A percentile compares a stretch with the other conserved stretches of the same genome.
These are phyloP conservation scores for Setophaga kirtlandii DNA, from an alignment of 2,113 vertebrate genomes.

Conservation along the genomic window DNA sequence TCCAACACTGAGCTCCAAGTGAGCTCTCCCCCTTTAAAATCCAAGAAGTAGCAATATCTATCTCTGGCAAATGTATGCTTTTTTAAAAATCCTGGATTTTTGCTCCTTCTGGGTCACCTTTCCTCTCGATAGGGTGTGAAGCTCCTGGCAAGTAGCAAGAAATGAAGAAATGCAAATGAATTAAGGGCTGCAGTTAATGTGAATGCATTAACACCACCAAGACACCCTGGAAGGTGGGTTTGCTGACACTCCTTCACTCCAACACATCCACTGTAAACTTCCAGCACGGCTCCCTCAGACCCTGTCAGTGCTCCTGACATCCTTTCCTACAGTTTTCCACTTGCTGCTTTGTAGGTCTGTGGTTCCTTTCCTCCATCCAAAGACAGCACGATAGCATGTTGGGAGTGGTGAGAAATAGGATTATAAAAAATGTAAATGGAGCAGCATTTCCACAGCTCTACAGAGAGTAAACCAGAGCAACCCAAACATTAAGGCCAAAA, in stretches of 20 bases:
- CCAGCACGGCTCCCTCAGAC: conserved; percentile 37
- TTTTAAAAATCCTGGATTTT: background rate
- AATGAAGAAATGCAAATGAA: conserved; percentile 7
- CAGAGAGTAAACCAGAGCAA: background rate
- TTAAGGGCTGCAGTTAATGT: conserved; percentile 1
- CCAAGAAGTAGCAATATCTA: background rate
- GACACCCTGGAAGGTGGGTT: background rate
- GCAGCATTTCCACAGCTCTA: conserved; percentile 12
- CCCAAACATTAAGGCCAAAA: background rate
- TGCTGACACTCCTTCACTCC: conserved; percentile 2
- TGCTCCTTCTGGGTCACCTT: conserved; percentile 6
- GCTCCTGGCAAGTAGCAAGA: background rate
- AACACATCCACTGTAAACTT: background rate
- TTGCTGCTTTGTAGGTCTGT: conserved; percentile 26
- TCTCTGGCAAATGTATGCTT: background rate
- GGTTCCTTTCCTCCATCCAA: conserved; percentile 30
- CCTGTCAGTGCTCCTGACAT: conserved; percentile 28
- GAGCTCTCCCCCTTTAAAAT: background rate
- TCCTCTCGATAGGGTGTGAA: background rate
- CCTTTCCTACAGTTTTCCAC: conserved; percentile 37
- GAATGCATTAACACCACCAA: conserved; percentile 11
- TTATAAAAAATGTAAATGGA: conserved; percentile 29
- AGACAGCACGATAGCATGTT: conserved; percentile 29
- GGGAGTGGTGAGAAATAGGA: conserved; percentile 33
- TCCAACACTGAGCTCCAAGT: conserved; percentile 1